These are phyloP conservation scores for Pyxicephalus adspersus DNA, from an alignment of 2,113 vertebrate genomes.

Conservation along the genomic window DNA sequence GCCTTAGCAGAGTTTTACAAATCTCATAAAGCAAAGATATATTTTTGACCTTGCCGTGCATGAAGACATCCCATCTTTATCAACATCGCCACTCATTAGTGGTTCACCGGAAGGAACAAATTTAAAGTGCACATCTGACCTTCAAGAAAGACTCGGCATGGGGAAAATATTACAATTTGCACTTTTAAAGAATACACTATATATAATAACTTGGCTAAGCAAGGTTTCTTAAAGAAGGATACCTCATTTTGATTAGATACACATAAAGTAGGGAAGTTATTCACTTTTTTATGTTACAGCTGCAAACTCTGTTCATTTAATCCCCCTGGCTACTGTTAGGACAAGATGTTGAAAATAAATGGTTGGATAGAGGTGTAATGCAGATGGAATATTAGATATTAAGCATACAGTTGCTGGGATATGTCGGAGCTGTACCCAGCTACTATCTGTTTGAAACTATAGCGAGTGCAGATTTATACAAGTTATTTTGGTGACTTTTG, in stretches of 20 bases:
- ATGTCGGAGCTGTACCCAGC: neutral
- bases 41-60: conserved; percentile 60
- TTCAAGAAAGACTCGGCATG: neutral
- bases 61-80: conserved; percentile 57
- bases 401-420: neutral
- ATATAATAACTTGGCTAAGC: neutral
- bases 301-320: neutral
- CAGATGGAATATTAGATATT: neutral
- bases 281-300: neutral
- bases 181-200: neutral
- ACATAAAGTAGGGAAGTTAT: neutral
- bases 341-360: conserved; percentile 1
- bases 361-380: neutral
- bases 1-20: conserved; percentile 57
- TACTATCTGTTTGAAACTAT: too few species aligned
- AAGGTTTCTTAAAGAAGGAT: neutral
- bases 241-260: neutral
- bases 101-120: conserved; percentile 58
- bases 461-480: neutral
- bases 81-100: conserved; percentile 56
- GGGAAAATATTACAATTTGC: conserved; percentile 3
- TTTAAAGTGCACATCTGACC: conserved; percentile 55
- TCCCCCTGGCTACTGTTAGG: neutral
- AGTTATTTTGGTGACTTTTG: neutral
- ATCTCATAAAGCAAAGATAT: conserved; percentile 62